phyloP scores from a whole-genome alignment of 2,888 invertebrate genomes.

The Caenorhabditis becei region DNA sequence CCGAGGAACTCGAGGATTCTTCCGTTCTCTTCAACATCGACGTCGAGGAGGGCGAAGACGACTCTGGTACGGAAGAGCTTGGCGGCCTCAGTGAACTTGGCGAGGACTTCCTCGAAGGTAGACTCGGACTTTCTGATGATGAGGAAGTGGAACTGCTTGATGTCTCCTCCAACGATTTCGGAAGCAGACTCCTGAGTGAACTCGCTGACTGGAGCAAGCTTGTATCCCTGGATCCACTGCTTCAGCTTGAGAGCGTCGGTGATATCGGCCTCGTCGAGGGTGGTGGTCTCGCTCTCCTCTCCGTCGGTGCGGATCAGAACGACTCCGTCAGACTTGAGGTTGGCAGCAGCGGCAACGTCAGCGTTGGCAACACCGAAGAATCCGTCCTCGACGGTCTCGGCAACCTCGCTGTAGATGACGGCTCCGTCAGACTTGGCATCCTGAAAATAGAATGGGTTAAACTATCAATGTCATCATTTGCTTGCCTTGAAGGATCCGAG shows the following conservation, averaged over 20 bases:
- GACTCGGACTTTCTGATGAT: constrained; percentile 89
- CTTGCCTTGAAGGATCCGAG: constrained; percentile 89
- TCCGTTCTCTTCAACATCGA: constrained; percentile 94
- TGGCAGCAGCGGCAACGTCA: constrained; percentile 88
- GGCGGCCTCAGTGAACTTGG: constrained; percentile 89
- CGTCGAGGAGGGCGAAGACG: constrained; percentile 92
- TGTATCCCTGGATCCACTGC: constrained; percentile 53
- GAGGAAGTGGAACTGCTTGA: constrained; percentile 94
- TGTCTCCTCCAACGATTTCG: constrained; percentile 96
- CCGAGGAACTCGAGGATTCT: constrained; percentile 99
- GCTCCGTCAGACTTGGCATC: constrained; percentile 89
- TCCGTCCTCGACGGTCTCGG: constrained; percentile 89
- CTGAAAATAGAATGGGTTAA: no score
- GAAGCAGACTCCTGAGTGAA: constrained; percentile 87
- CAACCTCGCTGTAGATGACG: constrained; percentile 89
- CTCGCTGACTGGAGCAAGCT: constrained; percentile 65
- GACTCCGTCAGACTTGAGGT: constrained; percentile 71
- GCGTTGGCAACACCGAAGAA: constrained; percentile 88
- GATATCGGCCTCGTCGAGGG: constrained; percentile 88
- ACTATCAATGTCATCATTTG: no score
- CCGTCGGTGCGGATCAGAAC: constrained; percentile 85
- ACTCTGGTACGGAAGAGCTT: constrained; percentile 90
- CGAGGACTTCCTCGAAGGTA: constrained; percentile 87
- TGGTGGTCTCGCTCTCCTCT: constrained; percentile 84
- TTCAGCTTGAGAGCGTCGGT: constrained; percentile 88